Base-by-base conservation (phyloP, 2,113 vertebrate species). In the Tupaia chinensis region DNA sequence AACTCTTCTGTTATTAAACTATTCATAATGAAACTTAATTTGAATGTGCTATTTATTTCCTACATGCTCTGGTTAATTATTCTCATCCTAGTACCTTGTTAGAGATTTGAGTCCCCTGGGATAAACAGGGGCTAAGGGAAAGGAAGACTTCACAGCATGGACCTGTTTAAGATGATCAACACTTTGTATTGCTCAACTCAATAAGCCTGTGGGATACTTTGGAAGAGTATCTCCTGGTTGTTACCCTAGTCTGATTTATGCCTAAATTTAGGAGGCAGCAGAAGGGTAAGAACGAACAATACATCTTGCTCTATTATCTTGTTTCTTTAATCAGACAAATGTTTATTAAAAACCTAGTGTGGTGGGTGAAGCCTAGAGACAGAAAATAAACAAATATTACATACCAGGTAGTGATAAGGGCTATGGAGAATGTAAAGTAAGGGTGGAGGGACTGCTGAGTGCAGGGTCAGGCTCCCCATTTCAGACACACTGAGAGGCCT, bases 301-400 rank as follows among this genome's bases (percentile, higher is more conserved):
- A 87, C 32, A 82, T 91, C 17, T 20, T 58, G 2, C 3, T n/a
- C 72, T 32, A n/a, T 27, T 94, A 27, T 27, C 56, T 83, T 89
- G 54, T 79, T 61, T 15, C 9, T 81, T 81, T 22, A 19, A 54
- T 56, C 65, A 32, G 12, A 78, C 22, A 53, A 80, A 53, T 76
- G 79, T 68, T 87, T 76, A 84, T 84, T 91, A 93, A 89, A 9
- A 9, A n/a, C 7, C 34, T 66, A 56, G 86, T 87, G 20, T 25
- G 12, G 89, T 91, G 34, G 56, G 29, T 61, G 1, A n/a, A 16
- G 2, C 56, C 10, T 13, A 0, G 11, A 12, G 25, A 77, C 69
- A 80, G 72, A 93, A 88, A 78, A 93, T 73, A 88, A 87, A 79
- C 6, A 60, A 95, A 69, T 3, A 76, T 89, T 32, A 14, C n/a